Evolutionary conservation across 1,140 invertebrate genomes (phyloP), one percentile per base, ranked within the genome.

Genomic region (Pollicipes pollicipes): DNA sequence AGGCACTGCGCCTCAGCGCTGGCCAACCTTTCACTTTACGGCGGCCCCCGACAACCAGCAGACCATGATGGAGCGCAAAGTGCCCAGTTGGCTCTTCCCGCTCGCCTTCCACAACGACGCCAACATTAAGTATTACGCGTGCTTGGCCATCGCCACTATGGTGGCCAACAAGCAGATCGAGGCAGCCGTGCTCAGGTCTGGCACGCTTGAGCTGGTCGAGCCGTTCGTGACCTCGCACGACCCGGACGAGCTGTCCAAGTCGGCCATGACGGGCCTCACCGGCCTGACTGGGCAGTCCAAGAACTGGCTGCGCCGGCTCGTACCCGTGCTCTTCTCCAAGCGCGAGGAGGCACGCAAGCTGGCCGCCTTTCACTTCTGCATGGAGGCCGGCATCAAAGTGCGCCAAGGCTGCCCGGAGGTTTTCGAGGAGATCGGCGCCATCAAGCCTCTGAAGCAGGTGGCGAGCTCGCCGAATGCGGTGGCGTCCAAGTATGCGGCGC

Each of bases 151-250:
- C 71, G 92, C 94, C 21, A 92, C 95, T 63, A 83, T 99, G 58
- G 94, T 97, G 13, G 95, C 95, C 6, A 98, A 98, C 78, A 97
- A 97, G 78, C 96, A 99, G 84, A 93, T 99, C 71, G 96, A 98
- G 82, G 92, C 93, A 0, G 91, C 91, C 24, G 96, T 99, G 0
- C 80, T 95, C 4, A 92, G 95, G 78, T 97, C 95, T 0, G 95
- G 94, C 6, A 98, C 95, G 0, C 80, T 99, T 70, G 89, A 94
- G 76, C 84, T 99, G 30, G 94, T 99, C 3, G 95, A 98, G 78
- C 95, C 95, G 0, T 99, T 99, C 78, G 88, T 99, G 3, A 91
- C 88, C 17, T 85, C 88, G 16, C 94, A 98, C 77, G 91, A 93
- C 80, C 96, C 97, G 8, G 90, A 88, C 32, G 90, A 94, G 76